Conservation (phyloP, 2,888 invertebrate species). For the Sinopyrophorus schimmeli region DNA sequence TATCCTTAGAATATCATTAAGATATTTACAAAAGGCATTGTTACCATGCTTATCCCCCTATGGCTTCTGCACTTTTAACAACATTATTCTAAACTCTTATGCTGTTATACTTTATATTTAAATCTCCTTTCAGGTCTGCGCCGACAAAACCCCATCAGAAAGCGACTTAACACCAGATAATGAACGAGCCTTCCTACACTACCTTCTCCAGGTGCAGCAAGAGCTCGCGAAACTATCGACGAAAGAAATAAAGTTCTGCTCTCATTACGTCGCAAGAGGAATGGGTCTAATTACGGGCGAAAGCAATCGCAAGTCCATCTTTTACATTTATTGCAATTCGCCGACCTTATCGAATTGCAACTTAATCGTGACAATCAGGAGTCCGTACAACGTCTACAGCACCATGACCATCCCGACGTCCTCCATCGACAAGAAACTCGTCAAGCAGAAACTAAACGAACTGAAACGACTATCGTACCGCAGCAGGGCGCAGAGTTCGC, state of each 20-base stretch:
- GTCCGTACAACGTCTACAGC: conserved; percentile 48
- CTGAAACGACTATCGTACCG: conserved; percentile 18
- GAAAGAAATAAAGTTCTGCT: conserved; percentile 48
- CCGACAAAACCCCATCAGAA: conserved; percentile 59
- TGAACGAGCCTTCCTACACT: conserved; percentile 62
- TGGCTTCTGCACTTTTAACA: no score
- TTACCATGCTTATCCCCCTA: no score
- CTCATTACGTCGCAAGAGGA: conserved; percentile 63
- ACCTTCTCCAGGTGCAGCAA: conserved; percentile 57
- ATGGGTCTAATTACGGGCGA: conserved; percentile 64
- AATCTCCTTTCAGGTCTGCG: conserved; percentile 60
- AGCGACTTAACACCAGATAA: conserved; percentile 58
- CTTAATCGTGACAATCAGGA: conserved; percentile 47
- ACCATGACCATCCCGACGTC: conserved; percentile 40
- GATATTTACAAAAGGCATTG: no score
- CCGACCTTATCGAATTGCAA: conserved; percentile 33
- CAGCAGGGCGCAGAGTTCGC: conserved; percentile 29
- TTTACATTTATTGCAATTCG: conserved; percentile 60
- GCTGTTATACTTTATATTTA: no score
- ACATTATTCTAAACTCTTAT: no score
- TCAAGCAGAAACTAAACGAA: conserved; percentile 28
- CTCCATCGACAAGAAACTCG: conserved; percentile 25
- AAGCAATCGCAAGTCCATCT: conserved; percentile 59
- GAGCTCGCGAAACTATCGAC: conserved; percentile 41
- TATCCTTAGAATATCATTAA: no score